phyloP scores from a whole-genome alignment of 2,888 invertebrate genomes.

The Hypercompe scribonia region DNA sequence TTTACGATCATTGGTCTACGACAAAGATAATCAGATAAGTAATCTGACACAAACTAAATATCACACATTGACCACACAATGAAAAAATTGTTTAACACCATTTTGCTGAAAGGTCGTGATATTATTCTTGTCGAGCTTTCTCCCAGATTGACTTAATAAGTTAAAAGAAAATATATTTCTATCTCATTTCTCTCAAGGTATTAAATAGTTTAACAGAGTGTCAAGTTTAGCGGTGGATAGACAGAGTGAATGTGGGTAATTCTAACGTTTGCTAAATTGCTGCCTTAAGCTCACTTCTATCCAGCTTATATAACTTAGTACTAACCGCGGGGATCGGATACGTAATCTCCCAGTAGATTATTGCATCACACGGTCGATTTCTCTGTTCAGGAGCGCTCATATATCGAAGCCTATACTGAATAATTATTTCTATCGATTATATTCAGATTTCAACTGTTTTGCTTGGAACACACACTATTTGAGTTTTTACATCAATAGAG shows the following conservation, averaged over 20 bases:
- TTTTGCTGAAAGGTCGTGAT: too few species aligned
- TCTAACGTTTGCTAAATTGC: slow-evolving; percentile 7
- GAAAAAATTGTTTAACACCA: too few species aligned
- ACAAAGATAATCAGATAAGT: too few species aligned
- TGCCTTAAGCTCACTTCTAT: slow-evolving; percentile 5
- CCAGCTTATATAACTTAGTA: slow-evolving; percentile 7
- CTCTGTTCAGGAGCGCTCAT: neutral
- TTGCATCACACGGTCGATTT: neutral
- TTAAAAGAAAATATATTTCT: neutral
- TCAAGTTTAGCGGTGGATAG: neutral
- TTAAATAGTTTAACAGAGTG: neutral
- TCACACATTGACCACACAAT: too few species aligned
- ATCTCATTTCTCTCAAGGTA: neutral
- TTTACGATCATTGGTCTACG: too few species aligned
- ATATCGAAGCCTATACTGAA: neutral
- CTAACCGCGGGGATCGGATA: neutral
- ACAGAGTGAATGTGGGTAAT: neutral
- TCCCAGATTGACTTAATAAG: too few species aligned
- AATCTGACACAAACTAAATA: too few species aligned
- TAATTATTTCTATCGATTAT: neutral
- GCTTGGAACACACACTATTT: too few species aligned
- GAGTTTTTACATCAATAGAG: too few species aligned
- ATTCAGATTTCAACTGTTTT: neutral
- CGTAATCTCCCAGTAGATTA: neutral
- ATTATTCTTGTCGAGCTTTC: too few species aligned